Evolutionary conservation across 2,797 vertebrate species (phyloP).

Genomic region (Falco berigora): DNA sequence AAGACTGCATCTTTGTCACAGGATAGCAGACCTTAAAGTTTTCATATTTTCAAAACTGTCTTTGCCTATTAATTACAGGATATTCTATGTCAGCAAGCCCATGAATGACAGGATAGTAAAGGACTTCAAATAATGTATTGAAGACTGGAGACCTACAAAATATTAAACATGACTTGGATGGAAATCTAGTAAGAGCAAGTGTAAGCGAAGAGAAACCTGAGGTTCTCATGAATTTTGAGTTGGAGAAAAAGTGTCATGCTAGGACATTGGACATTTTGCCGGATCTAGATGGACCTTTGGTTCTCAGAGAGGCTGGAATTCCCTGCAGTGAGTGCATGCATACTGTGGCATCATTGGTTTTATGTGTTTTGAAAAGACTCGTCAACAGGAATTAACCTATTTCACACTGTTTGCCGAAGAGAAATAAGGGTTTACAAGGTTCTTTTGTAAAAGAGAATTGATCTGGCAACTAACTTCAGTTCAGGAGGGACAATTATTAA

Average conservation of each 20-base stretch:
- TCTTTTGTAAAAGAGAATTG: neutral
- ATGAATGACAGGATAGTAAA: neutral
- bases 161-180: neutral
- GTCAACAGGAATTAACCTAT: neutral
- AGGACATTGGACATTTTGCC: neutral
- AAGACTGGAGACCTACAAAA: neutral
- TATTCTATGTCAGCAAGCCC: neutral
- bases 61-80: neutral
- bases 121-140: neutral
- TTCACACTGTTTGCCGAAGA: neutral
- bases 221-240: neutral
- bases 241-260: neutral
- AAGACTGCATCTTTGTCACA: constrained; percentile 22
- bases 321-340: neutral
- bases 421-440: neutral
- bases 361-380: neutral
- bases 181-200: neutral
- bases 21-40: neutral
- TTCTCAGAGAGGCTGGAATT: neutral
- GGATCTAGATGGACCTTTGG: neutral
- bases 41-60: neutral
- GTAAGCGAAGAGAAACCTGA: neutral
- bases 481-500: neutral
- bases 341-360: neutral
- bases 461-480: neutral